Percentiles rank a stretch among this genome's conserved stretches.
These are phyloP conservation scores for Drosophila suboccidentalis DNA, from an alignment of 2,888 invertebrate species.

Conservation along the genomic window DNA sequence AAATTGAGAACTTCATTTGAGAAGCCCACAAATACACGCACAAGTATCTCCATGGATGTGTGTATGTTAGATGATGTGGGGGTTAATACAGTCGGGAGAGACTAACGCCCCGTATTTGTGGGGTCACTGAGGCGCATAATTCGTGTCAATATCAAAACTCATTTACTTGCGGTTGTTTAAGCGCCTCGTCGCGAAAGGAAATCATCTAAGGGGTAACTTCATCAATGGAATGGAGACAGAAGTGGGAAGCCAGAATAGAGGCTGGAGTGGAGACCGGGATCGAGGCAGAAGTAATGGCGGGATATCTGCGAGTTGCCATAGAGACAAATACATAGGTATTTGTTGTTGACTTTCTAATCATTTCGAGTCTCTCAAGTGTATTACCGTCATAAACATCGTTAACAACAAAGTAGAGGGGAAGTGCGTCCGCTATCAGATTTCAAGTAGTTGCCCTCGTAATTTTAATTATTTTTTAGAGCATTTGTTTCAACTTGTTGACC, in stretches of 20 bases:
- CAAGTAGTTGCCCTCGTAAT: constrained; percentile 32
- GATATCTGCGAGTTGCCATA: constrained; percentile 14
- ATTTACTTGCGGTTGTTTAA: constrained; percentile 73
- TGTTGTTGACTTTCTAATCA: constrained; percentile 53
- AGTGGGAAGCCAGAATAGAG: neutral
- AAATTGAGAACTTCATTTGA: constrained; percentile 56
- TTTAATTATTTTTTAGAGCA: constrained; percentile 65
- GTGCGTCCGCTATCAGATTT: constrained; percentile 40
- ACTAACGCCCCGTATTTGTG: constrained; percentile 57
- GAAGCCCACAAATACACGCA: constrained; percentile 34
- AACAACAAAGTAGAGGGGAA: constrained; percentile 36
- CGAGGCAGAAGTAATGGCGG: neutral
- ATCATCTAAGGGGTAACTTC: constrained; percentile 52
- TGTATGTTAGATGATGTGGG: neutral
- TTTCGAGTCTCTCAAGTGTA: constrained; percentile 59
- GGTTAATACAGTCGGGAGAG: neutral
- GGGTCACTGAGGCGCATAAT: constrained; percentile 68
- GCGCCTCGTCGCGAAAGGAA: constrained; percentile 51
- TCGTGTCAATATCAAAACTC: constrained; percentile 77
- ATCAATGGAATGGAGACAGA: constrained; percentile 30
- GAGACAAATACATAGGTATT: constrained; percentile 24
- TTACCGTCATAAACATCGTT: constrained; percentile 61
- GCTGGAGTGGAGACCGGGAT: neutral
- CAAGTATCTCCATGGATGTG: constrained; percentile 11
- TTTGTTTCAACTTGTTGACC: constrained; percentile 72